phyloP scores from a whole-genome alignment of 2,113 vertebrate genomes.

The Sakesphorus luctuosus region DNA sequence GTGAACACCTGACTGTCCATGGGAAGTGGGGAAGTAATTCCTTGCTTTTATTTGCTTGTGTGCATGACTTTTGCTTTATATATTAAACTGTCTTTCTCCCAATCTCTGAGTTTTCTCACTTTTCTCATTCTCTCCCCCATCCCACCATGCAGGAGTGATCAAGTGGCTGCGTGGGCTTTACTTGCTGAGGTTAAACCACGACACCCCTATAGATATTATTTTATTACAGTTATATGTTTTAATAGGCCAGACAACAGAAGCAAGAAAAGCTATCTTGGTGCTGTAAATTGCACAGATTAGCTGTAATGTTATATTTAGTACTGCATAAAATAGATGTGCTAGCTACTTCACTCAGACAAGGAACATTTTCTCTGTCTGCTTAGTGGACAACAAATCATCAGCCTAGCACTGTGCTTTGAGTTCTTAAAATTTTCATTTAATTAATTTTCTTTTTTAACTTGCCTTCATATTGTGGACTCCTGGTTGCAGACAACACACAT shows the following conservation, averaged over 20 bases:
- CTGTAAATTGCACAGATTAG: slow-evolving; percentile 58
- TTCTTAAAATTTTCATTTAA: not conserved
- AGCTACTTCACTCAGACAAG: slow-evolving; percentile 1
- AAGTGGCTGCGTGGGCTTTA: not conserved
- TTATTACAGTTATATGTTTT: slow-evolving; percentile 39
- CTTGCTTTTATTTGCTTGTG: not conserved
- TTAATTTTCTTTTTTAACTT: not conserved
- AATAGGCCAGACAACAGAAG: slow-evolving; percentile 15
- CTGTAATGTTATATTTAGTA: slow-evolving; percentile 53
- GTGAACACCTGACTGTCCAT: not conserved
- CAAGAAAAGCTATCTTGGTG: slow-evolving; percentile 1
- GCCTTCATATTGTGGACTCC: not conserved
- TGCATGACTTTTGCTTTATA: not conserved
- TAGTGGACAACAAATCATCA: slow-evolving; percentile 26
- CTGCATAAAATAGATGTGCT: slow-evolving; percentile 15
- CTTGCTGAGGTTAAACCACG: not conserved
- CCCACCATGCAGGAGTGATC: not conserved
- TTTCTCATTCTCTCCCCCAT: not conserved
- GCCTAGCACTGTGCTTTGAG: not conserved
- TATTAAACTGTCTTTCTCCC: not conserved
- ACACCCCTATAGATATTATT: not conserved
- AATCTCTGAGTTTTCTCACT: not conserved
- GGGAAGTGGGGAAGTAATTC: not conserved
- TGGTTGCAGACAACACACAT: not conserved
- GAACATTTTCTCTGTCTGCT: slow-evolving; percentile 1